Conservation (phyloP, 2,797 vertebrate genomes). For the Falco naumanni region DNA sequence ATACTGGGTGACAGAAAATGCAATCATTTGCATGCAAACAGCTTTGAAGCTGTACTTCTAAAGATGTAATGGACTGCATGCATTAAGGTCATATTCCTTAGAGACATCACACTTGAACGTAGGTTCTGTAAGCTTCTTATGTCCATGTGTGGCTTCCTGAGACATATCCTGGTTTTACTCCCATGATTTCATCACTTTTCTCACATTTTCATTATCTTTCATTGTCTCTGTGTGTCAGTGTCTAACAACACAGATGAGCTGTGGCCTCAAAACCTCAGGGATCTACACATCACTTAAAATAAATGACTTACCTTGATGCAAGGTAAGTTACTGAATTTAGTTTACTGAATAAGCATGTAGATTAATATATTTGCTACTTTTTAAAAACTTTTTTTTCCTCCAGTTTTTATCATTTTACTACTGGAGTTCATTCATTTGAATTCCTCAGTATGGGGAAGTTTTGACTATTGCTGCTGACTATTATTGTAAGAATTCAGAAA, state of each 20-base stretch:
- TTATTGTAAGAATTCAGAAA: neutral
- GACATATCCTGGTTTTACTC: neutral
- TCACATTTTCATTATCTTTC: neutral
- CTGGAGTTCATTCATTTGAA: neutral
- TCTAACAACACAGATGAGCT: conserved; percentile 18
- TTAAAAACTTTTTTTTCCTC: rapidly evolving
- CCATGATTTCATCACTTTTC: conserved; percentile 1
- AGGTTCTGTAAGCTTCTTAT: neutral
- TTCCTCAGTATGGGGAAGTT: neutral
- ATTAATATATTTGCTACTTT: neutral
- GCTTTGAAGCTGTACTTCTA: neutral
- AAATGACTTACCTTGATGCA: conserved; percentile 7
- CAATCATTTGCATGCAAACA: neutral
- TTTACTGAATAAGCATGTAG: neutral
- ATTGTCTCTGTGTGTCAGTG: neutral
- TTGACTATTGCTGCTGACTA: neutral
- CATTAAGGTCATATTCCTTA: neutral
- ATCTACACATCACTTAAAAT: neutral
- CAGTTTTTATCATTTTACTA: neutral
- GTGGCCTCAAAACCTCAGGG: neutral
- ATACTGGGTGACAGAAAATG: neutral
- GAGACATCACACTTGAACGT: neutral
- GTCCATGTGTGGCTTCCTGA: neutral
- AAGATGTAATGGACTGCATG: neutral
- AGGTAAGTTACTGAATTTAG: neutral